Evolutionary conservation across 2,888 invertebrate species (phyloP).

Genomic region (Cataglyphis livida): DNA sequence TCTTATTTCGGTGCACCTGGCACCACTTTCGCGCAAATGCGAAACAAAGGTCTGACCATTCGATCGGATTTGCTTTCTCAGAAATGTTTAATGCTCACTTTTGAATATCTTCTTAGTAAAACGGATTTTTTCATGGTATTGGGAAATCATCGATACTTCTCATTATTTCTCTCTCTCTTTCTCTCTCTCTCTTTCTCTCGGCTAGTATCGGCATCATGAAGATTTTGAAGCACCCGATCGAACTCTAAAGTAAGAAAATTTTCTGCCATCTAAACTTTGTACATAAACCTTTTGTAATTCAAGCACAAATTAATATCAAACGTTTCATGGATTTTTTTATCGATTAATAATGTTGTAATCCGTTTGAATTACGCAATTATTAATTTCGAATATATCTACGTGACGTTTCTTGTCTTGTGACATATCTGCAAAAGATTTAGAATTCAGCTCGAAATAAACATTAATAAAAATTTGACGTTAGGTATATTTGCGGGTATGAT

Average conservation of each 20-base stretch:
- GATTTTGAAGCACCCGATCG: constrained; percentile 42
- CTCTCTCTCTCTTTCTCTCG: background rate
- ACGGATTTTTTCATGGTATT: constrained; percentile 42
- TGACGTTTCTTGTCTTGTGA: background rate
- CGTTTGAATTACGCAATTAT: background rate
- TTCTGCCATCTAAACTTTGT: constrained; percentile 8
- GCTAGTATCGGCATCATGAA: constrained; percentile 36
- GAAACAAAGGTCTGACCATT: constrained; percentile 77
- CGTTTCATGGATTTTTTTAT: background rate
- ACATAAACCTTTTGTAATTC: constrained; percentile 30
- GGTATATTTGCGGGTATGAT: background rate
- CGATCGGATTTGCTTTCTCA: constrained; percentile 78
- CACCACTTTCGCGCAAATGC: constrained; percentile 71
- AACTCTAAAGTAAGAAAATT: constrained; percentile 51
- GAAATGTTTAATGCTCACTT: constrained; percentile 80
- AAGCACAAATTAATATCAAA: background rate
- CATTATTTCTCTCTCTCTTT: constrained; percentile 56
- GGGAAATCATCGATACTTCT: constrained; percentile 42
- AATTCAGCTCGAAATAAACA: background rate
- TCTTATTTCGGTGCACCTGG: constrained; percentile 79
- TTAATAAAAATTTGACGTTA: background rate
- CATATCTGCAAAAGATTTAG: background rate
- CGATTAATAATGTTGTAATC: background rate
- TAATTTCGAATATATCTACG: background rate
- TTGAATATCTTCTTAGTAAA: constrained; percentile 56